Evolutionary conservation across 2,113 vertebrate species (phyloP).

Genomic region (Megaceryle maxima): DNA sequence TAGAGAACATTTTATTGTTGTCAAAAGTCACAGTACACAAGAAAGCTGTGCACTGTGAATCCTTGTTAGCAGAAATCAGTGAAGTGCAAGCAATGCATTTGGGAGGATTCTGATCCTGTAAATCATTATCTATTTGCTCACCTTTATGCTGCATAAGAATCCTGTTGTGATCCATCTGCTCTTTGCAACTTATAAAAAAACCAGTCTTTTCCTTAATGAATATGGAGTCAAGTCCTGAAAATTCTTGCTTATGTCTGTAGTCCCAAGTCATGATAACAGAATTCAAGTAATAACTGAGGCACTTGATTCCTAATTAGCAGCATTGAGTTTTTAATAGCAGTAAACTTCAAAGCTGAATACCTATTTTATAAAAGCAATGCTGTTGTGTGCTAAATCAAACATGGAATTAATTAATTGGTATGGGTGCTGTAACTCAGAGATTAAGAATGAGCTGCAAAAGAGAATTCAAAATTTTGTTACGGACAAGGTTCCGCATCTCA

Average conservation of each 20-base stretch:
- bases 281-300: background rate
- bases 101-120: background rate
- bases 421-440: background rate
- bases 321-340: constrained; percentile 1
- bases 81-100: background rate
- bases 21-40: constrained; percentile 33
- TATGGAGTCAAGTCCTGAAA: background rate
- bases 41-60: background rate
- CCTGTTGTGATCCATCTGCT: background rate
- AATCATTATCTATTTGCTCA: constrained; percentile 13
- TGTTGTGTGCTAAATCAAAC: background rate
- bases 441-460: background rate
- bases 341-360: background rate
- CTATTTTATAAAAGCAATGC: background rate
- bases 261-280: background rate
- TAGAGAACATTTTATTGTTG: constrained; percentile 56
- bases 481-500: background rate
- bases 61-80: background rate
- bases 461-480: background rate
- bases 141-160: background rate
- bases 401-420: background rate
- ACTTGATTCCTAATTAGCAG: background rate
- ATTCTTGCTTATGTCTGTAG: background rate
- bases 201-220: background rate
- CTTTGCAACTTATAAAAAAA: background rate